Evolutionary conservation across 2,888 invertebrate genomes (phyloP), one percentile per base, ranked within the genome.

Genomic region (Cephus pygmeus): DNA sequence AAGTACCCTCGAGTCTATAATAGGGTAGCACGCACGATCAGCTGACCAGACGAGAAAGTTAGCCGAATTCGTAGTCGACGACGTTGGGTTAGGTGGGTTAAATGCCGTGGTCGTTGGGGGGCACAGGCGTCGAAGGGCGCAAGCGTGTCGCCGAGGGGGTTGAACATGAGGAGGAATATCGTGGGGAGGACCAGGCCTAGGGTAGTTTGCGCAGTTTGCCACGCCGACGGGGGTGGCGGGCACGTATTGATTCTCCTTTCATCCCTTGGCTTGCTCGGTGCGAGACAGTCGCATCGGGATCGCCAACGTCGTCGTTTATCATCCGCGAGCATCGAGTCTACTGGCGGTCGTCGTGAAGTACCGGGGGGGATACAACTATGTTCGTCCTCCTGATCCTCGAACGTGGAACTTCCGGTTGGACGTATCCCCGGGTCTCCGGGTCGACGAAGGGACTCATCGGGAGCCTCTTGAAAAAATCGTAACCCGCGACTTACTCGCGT

Each of bases 191-290:
- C 15, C 56, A 56, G 76, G 30, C 69, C 82, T 82, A 90, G 93
- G 82, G 92, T 92, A 80, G 92, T 85, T 85, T 83, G 88, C 87
- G 86, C 86, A 85, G 83, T 85, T 81, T 83, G 77, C 84, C 85
- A 92, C 84, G 85, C 82, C 84, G 86, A 87, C 86, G 88, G 87
- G 80, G 85, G 85, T 80, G 84, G 84, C 81, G 83, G 83, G 82
- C 84, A 82, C 92, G 89, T 90, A 90, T 90, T 90, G 90, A 90
- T 90, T 90, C 89, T 87, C 84, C 83, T 83, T 85, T 84, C 84
- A 80, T 85, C 83, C 82, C 85, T 83, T 79, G 79, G 73, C 68
- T 71, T 40, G 77, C 73, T 75, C 80, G 75, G 76, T 79, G 75
- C 80, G 76, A 80, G 80, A 79, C 84, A 80, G 82, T 81, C 69